These are phyloP conservation scores for Drosophila prolongata DNA, from an alignment of 2,888 invertebrate genomes.

Conservation along the genomic window DNA sequence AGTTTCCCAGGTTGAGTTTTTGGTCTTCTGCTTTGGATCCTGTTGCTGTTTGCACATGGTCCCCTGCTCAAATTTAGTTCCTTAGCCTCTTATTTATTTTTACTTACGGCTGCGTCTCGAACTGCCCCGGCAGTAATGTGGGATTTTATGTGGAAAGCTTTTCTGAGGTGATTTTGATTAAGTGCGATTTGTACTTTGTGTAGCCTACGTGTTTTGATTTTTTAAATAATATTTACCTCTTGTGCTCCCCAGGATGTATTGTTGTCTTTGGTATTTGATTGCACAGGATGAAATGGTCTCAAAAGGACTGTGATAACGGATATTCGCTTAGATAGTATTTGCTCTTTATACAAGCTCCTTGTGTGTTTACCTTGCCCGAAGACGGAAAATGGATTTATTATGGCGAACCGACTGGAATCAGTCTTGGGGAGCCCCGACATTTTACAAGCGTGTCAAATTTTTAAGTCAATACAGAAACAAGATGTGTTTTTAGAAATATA, in stretches of 20 bases:
- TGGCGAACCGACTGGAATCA: constrained; percentile 31
- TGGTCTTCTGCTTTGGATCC: constrained; percentile 18
- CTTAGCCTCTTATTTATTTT: constrained; percentile 52
- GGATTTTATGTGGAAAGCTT: constrained; percentile 67
- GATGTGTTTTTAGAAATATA: no score
- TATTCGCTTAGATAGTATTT: constrained; percentile 56
- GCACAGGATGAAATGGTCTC: constrained; percentile 28
- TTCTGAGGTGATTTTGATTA: constrained; percentile 76
- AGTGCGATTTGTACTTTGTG: constrained; percentile 78
- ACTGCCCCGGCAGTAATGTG: constrained; percentile 22
- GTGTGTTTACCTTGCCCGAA: constrained; percentile 50
- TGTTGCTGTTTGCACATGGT: constrained; percentile 18
- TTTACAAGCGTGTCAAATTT: not conserved
- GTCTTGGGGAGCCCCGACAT: constrained; percentile 20
- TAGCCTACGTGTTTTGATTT: constrained; percentile 75
- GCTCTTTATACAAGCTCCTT: constrained; percentile 46
- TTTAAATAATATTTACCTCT: constrained; percentile 76
- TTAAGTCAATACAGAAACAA: not conserved
- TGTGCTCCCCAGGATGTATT: constrained; percentile 57
- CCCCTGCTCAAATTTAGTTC: constrained; percentile 4
- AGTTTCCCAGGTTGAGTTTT: constrained; percentile 61
- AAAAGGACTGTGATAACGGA: constrained; percentile 61
- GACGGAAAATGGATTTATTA: constrained; percentile 22
- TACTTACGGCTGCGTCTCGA: constrained; percentile 39
- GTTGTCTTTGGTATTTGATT: constrained; percentile 58